Evolutionary conservation across 1,140 invertebrate species (phyloP).

Genomic region (Drosophila athabasca): DNA sequence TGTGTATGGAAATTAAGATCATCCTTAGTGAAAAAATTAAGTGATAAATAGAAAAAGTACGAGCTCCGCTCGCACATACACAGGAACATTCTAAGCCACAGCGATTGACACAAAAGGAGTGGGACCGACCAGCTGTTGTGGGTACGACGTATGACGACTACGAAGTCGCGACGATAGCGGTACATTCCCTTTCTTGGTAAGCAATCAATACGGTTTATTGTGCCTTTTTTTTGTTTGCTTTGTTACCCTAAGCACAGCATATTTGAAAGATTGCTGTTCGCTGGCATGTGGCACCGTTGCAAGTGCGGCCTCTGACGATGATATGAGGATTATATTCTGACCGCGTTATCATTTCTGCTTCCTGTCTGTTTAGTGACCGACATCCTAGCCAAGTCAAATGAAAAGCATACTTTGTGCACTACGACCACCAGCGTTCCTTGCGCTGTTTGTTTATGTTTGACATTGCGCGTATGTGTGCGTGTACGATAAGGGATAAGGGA

Average conservation of each 20-base stretch:
- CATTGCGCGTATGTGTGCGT: slow-evolving; percentile 12
- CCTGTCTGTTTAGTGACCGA: slow-evolving; percentile 54
- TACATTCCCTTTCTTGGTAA: slow-evolving; percentile 58
- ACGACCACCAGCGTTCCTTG: neutral
- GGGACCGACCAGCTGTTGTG: slow-evolving; percentile 58
- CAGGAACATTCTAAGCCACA: neutral
- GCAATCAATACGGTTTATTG: slow-evolving; percentile 52
- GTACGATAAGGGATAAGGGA: slow-evolving; percentile 51
- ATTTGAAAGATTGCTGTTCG: slow-evolving; percentile 40
- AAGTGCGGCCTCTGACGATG: neutral
- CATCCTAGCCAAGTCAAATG: slow-evolving; percentile 23
- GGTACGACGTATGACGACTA: slow-evolving; percentile 35
- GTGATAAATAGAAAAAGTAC: slow-evolving; percentile 14
- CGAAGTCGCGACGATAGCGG: slow-evolving; percentile 44
- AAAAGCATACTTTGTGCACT: slow-evolving; percentile 27
- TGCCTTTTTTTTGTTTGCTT: slow-evolving; percentile 9
- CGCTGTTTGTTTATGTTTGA: neutral
- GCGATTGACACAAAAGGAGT: neutral
- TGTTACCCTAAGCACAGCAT: slow-evolving; percentile 7
- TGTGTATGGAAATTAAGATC: slow-evolving; percentile 12
- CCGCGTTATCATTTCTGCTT: neutral
- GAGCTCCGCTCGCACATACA: slow-evolving; percentile 6
- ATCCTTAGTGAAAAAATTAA: slow-evolving; percentile 20
- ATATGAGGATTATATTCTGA: too few species aligned
- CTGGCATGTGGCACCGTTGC: slow-evolving; percentile 10